phyloP scores from a whole-genome alignment of 2,113 vertebrate species.

The Neolamprologus sp. region DNA sequence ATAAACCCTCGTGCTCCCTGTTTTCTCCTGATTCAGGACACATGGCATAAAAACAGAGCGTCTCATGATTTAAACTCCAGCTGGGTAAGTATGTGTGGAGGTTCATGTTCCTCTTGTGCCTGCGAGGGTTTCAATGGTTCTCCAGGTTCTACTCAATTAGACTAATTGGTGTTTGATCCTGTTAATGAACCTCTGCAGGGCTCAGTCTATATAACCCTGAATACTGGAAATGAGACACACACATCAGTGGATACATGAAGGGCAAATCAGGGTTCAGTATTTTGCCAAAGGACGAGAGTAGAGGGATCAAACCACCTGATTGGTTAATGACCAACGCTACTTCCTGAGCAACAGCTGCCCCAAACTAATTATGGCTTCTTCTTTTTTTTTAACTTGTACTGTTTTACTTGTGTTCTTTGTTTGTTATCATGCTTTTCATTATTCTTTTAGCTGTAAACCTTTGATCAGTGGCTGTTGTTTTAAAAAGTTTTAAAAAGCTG shows the following conservation, averaged over 20 bases:
- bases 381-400: not conserved
- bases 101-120: not conserved
- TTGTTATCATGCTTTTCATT: not conserved
- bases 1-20: not conserved
- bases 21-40: not conserved
- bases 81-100: not conserved
- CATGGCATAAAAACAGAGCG: not conserved
- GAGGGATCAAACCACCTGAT: not conserved
- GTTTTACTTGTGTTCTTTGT: not conserved
- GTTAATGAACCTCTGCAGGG: not conserved
- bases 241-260: not conserved
- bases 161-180: not conserved
- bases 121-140: accelerated
- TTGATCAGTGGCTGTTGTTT: not conserved
- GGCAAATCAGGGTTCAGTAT: not conserved
- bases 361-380: not conserved
- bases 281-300: not conserved
- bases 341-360: not conserved
- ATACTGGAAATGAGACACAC: not conserved
- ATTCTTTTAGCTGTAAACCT: not conserved
- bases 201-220: not conserved
- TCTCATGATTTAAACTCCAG: not conserved
- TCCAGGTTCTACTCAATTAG: not conserved
- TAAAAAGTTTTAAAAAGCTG: not conserved
- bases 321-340: not conserved